Base-by-base conservation (phyloP, 1,140 invertebrate species). In the Pararge aegeria region DNA sequence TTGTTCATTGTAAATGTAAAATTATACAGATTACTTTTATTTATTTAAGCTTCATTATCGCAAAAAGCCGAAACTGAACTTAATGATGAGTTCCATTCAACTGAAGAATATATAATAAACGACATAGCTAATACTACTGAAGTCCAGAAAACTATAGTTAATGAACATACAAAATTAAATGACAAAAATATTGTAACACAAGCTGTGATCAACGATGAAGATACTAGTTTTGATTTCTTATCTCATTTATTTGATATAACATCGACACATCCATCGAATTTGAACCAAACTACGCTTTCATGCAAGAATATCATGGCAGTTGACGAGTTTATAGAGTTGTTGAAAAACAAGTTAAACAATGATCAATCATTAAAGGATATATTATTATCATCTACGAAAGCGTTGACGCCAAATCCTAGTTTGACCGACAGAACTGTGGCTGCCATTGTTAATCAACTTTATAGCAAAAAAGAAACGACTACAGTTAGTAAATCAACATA, bases 281-380 rank as follows among this genome's bases (percentile, higher is more conserved):
- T 62, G 15, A 57, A 58, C 10, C 53, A 30, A 52, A 66, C 61
- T 48, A 55, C 65, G 12, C 67, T 57, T 49, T 67, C 64, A 54
- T 84, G 83, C 55, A 83, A 83, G 69, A 75, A 82, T 30, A 40
- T 66, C 9, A 57, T 87, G 53, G 71, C 69, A 19, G 71, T 87
- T 16, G 81, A 89, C 20, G 78, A 89, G 37, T 81, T 89, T 49
- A 64, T 87, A 24, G 66, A 85, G 52, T 55, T 87, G 59, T 59
- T 89, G 10, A 89, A 80, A 56, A 86, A 73, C 44, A 86, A 79
- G 53, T 51, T 89, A 19, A 81, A 58, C 15, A 80, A 63, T 44
- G 86, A 87, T 54, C 72, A 75, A 48, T 44, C 67, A 12, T 72
- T 89, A 10, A 84, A 76, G 65, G 70, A 86, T 30, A 65, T 83